Evolutionary conservation across 2,113 vertebrate species (phyloP).

Genomic region (Mesocricetus auratus): DNA sequence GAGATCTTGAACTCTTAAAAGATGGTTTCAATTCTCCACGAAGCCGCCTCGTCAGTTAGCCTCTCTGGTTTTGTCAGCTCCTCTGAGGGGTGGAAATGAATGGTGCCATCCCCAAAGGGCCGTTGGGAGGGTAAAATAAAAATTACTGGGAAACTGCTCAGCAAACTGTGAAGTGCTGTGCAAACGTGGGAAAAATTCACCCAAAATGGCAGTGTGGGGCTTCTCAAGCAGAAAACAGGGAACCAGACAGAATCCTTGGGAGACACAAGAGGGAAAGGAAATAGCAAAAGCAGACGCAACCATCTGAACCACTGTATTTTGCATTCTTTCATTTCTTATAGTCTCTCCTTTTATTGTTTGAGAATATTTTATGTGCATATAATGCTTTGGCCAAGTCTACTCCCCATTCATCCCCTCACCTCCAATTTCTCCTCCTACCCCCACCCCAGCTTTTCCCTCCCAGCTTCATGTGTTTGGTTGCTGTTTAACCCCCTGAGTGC

Average conservation of each 20-base stretch:
- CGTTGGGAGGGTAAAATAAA: conserved; percentile 44
- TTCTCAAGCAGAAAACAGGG: background rate
- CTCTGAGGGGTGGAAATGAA: conserved; percentile 55
- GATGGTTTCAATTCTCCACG: background rate
- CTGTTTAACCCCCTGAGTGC: background rate
- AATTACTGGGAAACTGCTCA: conserved; percentile 47
- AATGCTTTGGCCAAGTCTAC: background rate
- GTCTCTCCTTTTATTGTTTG: background rate
- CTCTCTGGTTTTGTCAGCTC: conserved; percentile 51
- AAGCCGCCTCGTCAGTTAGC: background rate
- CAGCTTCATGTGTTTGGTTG: background rate
- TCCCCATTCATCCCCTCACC: too few species aligned
- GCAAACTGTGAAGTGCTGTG: background rate
- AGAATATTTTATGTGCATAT: background rate
- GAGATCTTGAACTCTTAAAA: background rate
- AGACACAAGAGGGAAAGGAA: conserved; percentile 34
- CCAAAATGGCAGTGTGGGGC: background rate
- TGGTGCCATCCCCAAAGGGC: conserved; percentile 15
- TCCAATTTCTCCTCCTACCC: background rate
- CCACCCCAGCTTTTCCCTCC: background rate
- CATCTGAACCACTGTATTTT: background rate
- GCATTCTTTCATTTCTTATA: background rate
- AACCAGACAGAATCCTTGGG: background rate
- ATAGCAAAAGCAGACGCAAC: background rate
- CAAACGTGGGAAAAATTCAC: background rate